Evolutionary conservation across 2,113 vertebrate species (phyloP).

Genomic region (Bos javanicus): DNA sequence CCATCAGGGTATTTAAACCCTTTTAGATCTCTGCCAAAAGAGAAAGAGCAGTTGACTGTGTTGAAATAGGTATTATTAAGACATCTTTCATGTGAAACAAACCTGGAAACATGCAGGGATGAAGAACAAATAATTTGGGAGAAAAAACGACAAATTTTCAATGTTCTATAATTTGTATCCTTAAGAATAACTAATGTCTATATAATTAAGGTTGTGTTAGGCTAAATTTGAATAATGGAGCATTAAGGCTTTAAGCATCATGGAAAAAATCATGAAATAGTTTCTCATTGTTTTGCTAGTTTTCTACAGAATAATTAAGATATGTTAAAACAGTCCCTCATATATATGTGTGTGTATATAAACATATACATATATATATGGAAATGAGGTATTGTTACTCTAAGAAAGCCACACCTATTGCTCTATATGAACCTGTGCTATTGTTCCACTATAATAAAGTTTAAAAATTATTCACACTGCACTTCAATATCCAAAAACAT

Average conservation of each 20-base stretch:
- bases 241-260: neutral
- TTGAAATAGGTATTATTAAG: constrained; percentile 61
- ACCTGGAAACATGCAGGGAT: neutral
- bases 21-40: constrained; percentile 64
- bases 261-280: neutral
- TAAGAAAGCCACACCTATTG: neutral
- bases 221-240: neutral
- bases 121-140: neutral
- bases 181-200: neutral
- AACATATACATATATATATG: neutral
- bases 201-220: neutral
- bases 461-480: neutral
- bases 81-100: constrained; percentile 31
- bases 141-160: neutral
- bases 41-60: constrained; percentile 35
- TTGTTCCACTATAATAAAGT: neutral
- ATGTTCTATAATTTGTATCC: neutral
- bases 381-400: neutral
- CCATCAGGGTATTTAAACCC: constrained; percentile 62
- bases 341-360: neutral
- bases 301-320: neutral
- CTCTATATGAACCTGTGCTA: neutral
- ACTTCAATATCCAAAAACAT: neutral
- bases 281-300: neutral
- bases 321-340: neutral